Conservation (phyloP, 2,797 vertebrate genomes). For the Morus bassanus region DNA sequence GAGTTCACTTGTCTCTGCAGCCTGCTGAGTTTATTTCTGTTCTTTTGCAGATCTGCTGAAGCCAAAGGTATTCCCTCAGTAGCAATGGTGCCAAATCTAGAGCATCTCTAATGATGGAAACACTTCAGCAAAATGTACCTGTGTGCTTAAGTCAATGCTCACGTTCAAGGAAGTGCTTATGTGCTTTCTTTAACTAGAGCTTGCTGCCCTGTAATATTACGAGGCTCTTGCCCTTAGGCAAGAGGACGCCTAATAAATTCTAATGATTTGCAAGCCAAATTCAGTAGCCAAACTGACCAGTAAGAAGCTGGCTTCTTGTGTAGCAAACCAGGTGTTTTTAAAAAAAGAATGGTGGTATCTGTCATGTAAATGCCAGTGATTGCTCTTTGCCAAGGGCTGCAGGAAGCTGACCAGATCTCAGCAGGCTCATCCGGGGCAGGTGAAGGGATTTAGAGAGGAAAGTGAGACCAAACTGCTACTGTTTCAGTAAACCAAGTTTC, state of each 20-base stretch:
- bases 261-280: not conserved
- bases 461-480: not conserved
- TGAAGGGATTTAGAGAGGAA: not conserved
- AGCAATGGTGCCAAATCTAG: not conserved
- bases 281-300: not conserved
- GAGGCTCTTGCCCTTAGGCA: not conserved
- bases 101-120: not conserved
- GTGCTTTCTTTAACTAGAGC: not conserved
- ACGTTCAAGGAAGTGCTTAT: rapidly evolving
- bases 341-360: rapidly evolving
- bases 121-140: not conserved
- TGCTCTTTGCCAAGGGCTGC: not conserved
- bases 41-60: not conserved
- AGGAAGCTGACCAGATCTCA: not conserved
- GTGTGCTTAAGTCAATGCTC: not conserved
- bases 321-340: not conserved
- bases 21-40: not conserved
- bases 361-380: rapidly evolving
- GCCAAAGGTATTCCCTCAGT: not conserved
- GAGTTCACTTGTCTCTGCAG: not conserved
- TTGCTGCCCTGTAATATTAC: not conserved
- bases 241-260: not conserved
- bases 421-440: not conserved
- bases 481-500: not conserved
- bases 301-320: not conserved